Conservation (phyloP, 2,113 vertebrate genomes). For the Dromiciops gliroides region DNA sequence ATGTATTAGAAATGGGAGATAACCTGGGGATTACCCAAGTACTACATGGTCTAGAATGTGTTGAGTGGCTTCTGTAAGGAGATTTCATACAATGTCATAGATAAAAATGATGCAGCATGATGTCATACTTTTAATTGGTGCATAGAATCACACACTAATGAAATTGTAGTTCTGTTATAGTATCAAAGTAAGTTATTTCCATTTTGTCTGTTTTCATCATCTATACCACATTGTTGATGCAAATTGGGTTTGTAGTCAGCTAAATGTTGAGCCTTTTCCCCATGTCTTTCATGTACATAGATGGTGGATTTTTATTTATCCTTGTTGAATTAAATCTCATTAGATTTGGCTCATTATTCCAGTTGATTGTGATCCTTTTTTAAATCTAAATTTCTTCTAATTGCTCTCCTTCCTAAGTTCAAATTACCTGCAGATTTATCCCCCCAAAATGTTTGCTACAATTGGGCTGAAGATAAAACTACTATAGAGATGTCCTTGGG, state of each 20-base stretch:
- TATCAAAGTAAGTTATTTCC: background rate
- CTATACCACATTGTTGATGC: background rate
- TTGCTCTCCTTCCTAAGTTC: background rate
- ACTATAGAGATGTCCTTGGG: background rate
- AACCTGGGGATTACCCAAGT: background rate
- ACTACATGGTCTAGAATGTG: background rate
- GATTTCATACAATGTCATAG: background rate
- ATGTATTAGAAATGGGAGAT: background rate
- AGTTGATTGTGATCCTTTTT: background rate
- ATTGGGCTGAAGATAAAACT: background rate
- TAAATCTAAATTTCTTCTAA: background rate
- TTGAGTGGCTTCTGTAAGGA: background rate
- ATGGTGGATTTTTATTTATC: background rate
- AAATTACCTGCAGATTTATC: background rate
- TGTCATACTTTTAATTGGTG: background rate
- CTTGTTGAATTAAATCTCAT: background rate
- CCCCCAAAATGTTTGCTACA: background rate
- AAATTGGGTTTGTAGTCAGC: background rate
- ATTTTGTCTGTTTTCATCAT: background rate
- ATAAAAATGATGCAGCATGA: background rate
- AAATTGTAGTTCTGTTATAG: background rate
- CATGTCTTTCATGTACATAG: background rate
- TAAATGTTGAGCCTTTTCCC: background rate
- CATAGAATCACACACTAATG: background rate
- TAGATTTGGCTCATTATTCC: background rate